Evolutionary conservation across 1,140 invertebrate genomes (phyloP).

Genomic region (Ostrea edulis): DNA sequence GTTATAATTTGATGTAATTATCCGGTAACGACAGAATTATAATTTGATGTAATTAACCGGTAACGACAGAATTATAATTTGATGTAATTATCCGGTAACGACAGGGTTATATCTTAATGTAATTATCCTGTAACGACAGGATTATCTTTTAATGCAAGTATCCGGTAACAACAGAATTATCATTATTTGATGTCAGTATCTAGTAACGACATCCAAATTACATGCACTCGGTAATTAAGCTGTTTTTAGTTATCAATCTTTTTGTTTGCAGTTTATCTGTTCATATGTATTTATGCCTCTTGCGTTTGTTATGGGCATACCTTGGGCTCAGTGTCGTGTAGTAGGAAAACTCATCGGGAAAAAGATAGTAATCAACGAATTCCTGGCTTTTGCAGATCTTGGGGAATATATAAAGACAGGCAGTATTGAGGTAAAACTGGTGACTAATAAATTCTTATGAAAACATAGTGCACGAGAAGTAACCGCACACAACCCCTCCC

Average conservation of each 20-base stretch:
- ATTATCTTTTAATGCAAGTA: constrained; percentile 74
- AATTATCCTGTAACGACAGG: constrained; percentile 40
- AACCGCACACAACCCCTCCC: too few species aligned
- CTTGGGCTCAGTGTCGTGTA: constrained; percentile 70
- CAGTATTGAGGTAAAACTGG: background rate
- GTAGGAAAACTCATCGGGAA: constrained; percentile 77
- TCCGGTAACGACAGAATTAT: constrained; percentile 55
- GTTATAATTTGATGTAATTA: constrained; percentile 73
- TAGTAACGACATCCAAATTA: too few species aligned
- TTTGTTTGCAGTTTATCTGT: constrained; percentile 71
- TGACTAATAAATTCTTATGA: too few species aligned
- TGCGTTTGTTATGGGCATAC: constrained; percentile 75
- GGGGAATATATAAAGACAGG: constrained; percentile 59
- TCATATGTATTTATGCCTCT: constrained; percentile 78
- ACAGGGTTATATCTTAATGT: too few species aligned
- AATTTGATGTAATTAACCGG: constrained; percentile 70
- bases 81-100: constrained; percentile 68
- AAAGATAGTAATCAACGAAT: constrained; percentile 79
- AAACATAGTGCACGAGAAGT: too few species aligned
- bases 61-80: constrained; percentile 67
- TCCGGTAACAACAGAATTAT: constrained; percentile 55
- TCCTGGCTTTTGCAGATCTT: constrained; percentile 76
- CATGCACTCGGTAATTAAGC: background rate
- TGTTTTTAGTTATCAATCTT: background rate
- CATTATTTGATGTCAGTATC: constrained; percentile 71